These are phyloP conservation scores for Tor tambroides DNA, from an alignment of 2,113 vertebrate species.

Conservation along the genomic window DNA sequence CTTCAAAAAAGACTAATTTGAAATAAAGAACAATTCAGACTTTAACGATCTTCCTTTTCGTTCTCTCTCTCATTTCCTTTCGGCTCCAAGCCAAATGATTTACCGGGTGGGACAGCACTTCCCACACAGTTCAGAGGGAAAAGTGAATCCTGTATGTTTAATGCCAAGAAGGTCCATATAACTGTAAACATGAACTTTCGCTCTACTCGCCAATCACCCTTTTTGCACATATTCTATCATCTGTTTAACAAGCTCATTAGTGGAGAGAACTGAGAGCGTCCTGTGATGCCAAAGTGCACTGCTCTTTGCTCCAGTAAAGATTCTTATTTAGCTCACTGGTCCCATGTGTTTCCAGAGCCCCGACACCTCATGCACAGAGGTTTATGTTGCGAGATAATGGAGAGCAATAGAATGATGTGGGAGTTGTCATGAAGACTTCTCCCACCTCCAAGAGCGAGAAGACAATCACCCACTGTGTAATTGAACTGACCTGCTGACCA, in stretches of 20 bases:
- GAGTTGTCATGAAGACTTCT: constrained; percentile 49
- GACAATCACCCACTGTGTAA: constrained; percentile 59
- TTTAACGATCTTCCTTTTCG: background rate
- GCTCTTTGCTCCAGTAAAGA: constrained; percentile 32
- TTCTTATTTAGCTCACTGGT: constrained; percentile 22
- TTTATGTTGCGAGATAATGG: constrained; percentile 42
- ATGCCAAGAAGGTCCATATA: constrained; percentile 3
- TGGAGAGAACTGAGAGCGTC: constrained; percentile 18
- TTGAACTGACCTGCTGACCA: constrained; percentile 62
- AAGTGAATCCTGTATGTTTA: constrained; percentile 37
- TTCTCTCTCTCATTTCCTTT: background rate
- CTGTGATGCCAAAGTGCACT: constrained; percentile 9
- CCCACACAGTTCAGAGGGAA: constrained; percentile 27
- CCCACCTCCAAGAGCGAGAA: constrained; percentile 32
- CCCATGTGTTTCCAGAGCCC: constrained; percentile 42
- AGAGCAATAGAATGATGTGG: constrained; percentile 54
- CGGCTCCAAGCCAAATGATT: constrained; percentile 3
- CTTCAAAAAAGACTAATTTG: background rate
- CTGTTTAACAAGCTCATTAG: constrained; percentile 39
- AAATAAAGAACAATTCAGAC: constrained; percentile 21
- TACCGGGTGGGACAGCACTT: constrained; percentile 3
- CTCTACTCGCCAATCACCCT: background rate
- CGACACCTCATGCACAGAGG: background rate
- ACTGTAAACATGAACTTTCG: constrained; percentile 30
- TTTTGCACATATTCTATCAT: constrained; percentile 33